Conservation (phyloP, 2,888 invertebrate genomes). For the Eudasyphora cyanicolor region DNA sequence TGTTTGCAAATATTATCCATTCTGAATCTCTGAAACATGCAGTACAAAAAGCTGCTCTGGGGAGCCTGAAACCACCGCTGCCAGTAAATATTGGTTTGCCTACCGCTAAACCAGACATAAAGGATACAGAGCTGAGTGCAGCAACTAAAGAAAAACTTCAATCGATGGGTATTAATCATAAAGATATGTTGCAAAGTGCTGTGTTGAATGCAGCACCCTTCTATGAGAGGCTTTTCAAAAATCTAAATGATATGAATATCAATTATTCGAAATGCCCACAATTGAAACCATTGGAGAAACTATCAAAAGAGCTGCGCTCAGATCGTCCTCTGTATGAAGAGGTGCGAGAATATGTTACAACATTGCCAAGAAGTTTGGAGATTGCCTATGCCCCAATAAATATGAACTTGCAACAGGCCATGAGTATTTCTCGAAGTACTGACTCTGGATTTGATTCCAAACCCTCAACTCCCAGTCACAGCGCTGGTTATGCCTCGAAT, state of each 20-base stretch:
- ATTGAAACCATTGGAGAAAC: conserved; percentile 82
- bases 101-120: conserved; percentile 74
- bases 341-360: conserved; percentile 81
- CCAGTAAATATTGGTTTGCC: conserved; percentile 80
- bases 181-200: conserved; percentile 82
- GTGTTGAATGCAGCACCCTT: conserved; percentile 83
- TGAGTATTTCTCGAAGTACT: conserved; percentile 75
- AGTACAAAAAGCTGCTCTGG: conserved; percentile 66
- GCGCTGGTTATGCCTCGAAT: conserved; percentile 38
- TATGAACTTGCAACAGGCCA: conserved; percentile 46
- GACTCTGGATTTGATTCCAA: conserved; percentile 79
- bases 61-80: conserved; percentile 34
- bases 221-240: conserved; percentile 82
- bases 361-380: conserved; percentile 72
- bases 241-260: conserved; percentile 81
- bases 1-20: conserved; percentile 76
- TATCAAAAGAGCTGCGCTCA: conserved; percentile 82
- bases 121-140: conserved; percentile 80
- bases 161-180: conserved; percentile 82
- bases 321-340: conserved; percentile 83
- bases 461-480: conserved; percentile 76
- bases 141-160: conserved; percentile 81
- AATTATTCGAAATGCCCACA: conserved; percentile 82
- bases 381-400: conserved; percentile 69
- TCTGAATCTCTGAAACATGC: conserved; percentile 75